phyloP scores from a whole-genome alignment of 2,113 vertebrate species.

The Anhinga rufa region DNA sequence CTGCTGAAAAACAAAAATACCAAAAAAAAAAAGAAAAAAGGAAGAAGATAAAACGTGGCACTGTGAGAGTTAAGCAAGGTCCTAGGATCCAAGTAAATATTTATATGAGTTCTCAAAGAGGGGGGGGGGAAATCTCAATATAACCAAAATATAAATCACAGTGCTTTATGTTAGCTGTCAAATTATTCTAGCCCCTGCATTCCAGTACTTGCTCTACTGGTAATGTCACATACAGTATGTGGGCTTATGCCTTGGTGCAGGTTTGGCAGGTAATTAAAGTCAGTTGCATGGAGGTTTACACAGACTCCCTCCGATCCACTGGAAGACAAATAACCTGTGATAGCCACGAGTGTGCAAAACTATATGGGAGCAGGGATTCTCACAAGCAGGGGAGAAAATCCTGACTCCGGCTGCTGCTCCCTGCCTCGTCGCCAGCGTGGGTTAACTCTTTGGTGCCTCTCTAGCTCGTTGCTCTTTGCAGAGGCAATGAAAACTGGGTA shows the following conservation, averaged over 20 bases:
- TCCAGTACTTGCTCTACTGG: constrained; percentile 60
- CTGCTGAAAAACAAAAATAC: neutral
- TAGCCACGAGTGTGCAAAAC: constrained; percentile 1
- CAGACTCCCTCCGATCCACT: neutral
- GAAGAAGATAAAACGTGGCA: constrained; percentile 38
- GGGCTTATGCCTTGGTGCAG: constrained; percentile 27
- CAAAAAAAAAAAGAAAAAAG: neutral
- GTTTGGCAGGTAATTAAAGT: constrained; percentile 56
- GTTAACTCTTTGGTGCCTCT: neutral
- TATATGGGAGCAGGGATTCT: neutral
- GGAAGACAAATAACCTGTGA: constrained; percentile 35
- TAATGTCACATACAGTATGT: constrained; percentile 32
- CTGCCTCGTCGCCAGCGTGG: neutral
- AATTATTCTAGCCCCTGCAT: constrained; percentile 56
- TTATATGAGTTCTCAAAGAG: constrained; percentile 71
- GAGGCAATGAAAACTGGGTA: neutral
- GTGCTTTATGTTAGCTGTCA: constrained; percentile 71
- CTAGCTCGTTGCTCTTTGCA: neutral
- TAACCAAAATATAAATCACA: constrained; percentile 72
- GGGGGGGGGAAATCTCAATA: constrained; percentile 65
- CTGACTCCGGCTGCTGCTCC: neutral
- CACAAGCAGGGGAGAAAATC: neutral
- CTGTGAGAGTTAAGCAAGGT: constrained; percentile 70
- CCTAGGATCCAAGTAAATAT: constrained; percentile 75
- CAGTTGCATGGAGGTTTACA: constrained; percentile 34